Conservation (phyloP, 2,888 invertebrate species). For the Ctena decussata region DNA sequence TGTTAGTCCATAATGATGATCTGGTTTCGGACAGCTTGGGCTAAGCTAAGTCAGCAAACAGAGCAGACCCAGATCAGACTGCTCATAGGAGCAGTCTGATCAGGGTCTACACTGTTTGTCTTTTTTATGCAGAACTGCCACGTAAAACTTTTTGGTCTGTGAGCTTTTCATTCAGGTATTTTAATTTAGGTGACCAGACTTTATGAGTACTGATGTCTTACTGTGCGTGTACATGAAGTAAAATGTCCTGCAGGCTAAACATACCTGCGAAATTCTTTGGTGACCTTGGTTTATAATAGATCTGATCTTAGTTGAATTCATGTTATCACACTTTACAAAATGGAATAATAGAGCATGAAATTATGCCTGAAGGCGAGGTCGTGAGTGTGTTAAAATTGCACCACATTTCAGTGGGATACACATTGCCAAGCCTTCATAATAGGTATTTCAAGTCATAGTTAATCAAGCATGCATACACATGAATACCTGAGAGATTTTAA, state of each 20-base stretch:
- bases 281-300: background rate
- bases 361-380: slow-evolving; percentile 22
- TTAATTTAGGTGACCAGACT: too few relatives aligned
- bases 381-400: background rate
- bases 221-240: background rate
- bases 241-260: background rate
- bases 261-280: background rate
- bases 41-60: too few relatives aligned
- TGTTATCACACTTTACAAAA: slow-evolving; percentile 5
- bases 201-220: too few relatives aligned
- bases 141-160: too few relatives aligned
- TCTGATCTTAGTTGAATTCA: background rate
- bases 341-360: slow-evolving; percentile 45
- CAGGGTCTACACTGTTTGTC: too few relatives aligned
- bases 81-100: too few relatives aligned
- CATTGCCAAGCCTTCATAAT: background rate
- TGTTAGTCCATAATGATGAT: too few relatives aligned
- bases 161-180: too few relatives aligned
- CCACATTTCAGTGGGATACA: background rate
- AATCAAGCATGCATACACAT: slow-evolving; percentile 63
- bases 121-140: too few relatives aligned
- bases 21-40: too few relatives aligned
- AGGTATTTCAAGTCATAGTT: slow-evolving; percentile 19
- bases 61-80: too few relatives aligned
- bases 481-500: slow-evolving; percentile 33